A percentile compares a stretch with the other conserved stretches of the same genome.
phyloP scores from a whole-genome alignment of 2,888 invertebrate species.

The Agrenia bidenticulata region DNA sequence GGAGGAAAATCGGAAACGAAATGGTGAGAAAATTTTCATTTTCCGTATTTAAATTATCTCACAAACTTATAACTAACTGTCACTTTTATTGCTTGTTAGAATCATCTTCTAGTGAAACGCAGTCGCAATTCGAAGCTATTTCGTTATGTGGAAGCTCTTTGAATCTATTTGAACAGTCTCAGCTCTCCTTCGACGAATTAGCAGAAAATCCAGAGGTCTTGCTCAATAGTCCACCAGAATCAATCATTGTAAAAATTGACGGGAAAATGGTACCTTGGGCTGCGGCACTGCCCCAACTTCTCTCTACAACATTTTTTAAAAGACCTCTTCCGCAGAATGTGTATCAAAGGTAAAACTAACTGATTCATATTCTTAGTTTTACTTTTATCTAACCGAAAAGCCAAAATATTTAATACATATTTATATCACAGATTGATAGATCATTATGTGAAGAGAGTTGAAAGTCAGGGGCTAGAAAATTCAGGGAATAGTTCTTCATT shows the following conservation, averaged over 20 bases:
- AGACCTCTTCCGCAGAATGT: conserved; percentile 68
- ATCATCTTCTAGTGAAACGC: conserved; percentile 23
- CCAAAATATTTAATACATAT: not conserved
- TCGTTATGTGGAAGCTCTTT: conserved; percentile 73
- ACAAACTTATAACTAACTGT: not conserved
- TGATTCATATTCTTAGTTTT: conserved; percentile 3
- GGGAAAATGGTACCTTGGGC: conserved; percentile 89
- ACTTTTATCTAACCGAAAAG: too few species aligned
- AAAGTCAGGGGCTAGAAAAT: conserved; percentile 21
- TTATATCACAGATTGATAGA: conserved; percentile 41
- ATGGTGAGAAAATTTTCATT: conserved; percentile 23
- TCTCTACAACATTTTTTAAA: conserved; percentile 82
- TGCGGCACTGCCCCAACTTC: conserved; percentile 84
- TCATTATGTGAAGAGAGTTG: conserved; percentile 50
- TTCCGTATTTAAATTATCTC: not conserved
- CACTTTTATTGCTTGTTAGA: conserved; percentile 1
- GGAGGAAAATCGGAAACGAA: conserved; percentile 41
- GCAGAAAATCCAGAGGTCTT: conserved; percentile 70
- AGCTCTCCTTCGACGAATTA: conserved; percentile 65
- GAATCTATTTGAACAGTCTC: conserved; percentile 57
- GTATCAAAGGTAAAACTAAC: conserved; percentile 54
- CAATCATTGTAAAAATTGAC: conserved; percentile 77
- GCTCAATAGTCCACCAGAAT: conserved; percentile 68
- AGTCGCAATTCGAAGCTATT: conserved; percentile 60
- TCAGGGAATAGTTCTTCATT: conserved; percentile 18